Evolutionary conservation across 2,888 invertebrate genomes (phyloP).

Genomic region (Drosophila falleni): DNA sequence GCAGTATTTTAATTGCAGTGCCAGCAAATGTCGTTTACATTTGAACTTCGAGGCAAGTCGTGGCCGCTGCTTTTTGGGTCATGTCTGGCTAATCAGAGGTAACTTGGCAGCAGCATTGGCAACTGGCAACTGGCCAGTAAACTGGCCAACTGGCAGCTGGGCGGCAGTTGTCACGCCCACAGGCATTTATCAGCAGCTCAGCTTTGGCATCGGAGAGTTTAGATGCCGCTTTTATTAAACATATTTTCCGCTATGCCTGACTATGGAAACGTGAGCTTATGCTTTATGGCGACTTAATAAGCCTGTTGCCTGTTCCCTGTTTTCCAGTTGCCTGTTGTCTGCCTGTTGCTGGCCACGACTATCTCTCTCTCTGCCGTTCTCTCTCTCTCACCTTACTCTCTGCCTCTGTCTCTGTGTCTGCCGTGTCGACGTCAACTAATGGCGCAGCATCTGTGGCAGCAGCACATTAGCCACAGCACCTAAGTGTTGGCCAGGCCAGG

Average conservation of each 20-base stretch:
- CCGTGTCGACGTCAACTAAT: conserved; percentile 67
- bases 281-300: conserved; percentile 79
- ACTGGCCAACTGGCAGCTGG: conserved; percentile 27
- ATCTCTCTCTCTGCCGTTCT: conserved; percentile 18
- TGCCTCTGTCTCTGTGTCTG: background rate
- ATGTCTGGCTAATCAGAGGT: conserved; percentile 73
- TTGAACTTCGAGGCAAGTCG: conserved; percentile 68
- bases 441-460: conserved; percentile 55
- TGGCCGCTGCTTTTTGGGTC: conserved; percentile 68
- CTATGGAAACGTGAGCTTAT: conserved; percentile 76
- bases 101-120: conserved; percentile 21
- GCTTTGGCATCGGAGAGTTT: conserved; percentile 36
- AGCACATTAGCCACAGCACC: conserved; percentile 64
- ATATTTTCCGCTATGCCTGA: conserved; percentile 54
- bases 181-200: conserved; percentile 67
- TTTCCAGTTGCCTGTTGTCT: conserved; percentile 40
- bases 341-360: conserved; percentile 45
- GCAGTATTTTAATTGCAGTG: conserved; percentile 71
- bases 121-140: conserved; percentile 23
- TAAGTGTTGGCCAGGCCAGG: conserved; percentile 22
- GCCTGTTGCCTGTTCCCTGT: conserved; percentile 71
- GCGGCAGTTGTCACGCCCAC: conserved; percentile 66
- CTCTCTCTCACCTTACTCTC: background rate
- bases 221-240: conserved; percentile 75
- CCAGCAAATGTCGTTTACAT: conserved; percentile 72